Conservation (phyloP, 2,113 vertebrate species). For the Lepisosteus osseus region DNA sequence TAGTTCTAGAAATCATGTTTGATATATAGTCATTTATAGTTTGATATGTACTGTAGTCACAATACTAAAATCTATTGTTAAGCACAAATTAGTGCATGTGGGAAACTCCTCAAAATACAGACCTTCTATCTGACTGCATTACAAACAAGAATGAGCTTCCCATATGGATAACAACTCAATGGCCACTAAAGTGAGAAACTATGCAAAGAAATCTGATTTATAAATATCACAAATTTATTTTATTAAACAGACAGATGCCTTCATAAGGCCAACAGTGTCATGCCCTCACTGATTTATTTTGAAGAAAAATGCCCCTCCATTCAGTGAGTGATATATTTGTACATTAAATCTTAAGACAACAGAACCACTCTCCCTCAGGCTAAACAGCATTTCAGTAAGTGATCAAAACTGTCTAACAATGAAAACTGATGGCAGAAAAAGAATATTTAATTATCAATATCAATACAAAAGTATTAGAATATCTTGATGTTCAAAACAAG, state of each 20-base stretch:
- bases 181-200: neutral
- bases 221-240: neutral
- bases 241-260: neutral
- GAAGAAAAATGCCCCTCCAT: neutral
- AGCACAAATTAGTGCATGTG: constrained; percentile 3
- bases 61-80: constrained; percentile 1
- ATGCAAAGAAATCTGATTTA: neutral
- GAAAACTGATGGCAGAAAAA: neutral
- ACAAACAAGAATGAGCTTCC: neutral
- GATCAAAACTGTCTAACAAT: constrained; percentile 5
- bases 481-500: too few species aligned
- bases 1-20: constrained; percentile 13
- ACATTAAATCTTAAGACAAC: constrained; percentile 2
- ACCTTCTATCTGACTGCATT: constrained; percentile 4
- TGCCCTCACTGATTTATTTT: neutral
- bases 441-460: neutral
- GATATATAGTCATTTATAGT: neutral
- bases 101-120: neutral
- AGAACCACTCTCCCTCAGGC: neutral
- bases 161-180: neutral
- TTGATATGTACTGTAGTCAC: neutral
- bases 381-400: neutral
- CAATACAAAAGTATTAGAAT: neutral
- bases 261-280: too few species aligned
- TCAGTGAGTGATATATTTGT: neutral